Conservation (phyloP, 2,797 vertebrate genomes). For the Salmo trutta region DNA sequence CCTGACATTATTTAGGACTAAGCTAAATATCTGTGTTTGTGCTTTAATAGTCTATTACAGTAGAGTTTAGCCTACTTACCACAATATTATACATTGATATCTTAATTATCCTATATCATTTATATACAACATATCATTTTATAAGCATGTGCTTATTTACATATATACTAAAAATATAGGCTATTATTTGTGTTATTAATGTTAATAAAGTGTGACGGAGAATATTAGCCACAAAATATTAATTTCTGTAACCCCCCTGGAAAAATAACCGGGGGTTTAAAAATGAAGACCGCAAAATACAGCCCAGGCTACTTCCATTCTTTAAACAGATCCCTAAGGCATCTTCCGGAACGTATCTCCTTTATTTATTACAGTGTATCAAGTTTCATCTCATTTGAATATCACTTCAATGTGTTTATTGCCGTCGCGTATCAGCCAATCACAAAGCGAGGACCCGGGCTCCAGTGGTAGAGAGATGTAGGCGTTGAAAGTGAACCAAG, state of each 20-base stretch:
- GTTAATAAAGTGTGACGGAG: background rate
- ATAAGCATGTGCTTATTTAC: background rate
- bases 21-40: background rate
- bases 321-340: constrained; percentile 43
- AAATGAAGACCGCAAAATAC: background rate
- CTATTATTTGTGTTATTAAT: background rate
- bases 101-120: background rate
- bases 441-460: constrained; percentile 32
- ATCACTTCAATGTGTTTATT: constrained; percentile 24
- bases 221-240: background rate
- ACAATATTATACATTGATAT: background rate
- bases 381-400: background rate
- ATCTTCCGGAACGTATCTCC: constrained; percentile 45
- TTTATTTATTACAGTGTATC: constrained; percentile 56
- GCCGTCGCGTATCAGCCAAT: constrained; percentile 65
- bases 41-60: background rate
- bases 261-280: background rate
- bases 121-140: background rate
- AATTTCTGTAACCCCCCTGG: background rate
- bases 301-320: background rate
- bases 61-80: background rate
- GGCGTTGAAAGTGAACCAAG: constrained; percentile 46
- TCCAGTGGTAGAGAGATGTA: constrained; percentile 38
- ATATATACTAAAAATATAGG: background rate
- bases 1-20: too few species aligned